These are phyloP conservation scores for Pocota personata DNA, from an alignment of 2,888 invertebrate genomes.

Conservation along the genomic window DNA sequence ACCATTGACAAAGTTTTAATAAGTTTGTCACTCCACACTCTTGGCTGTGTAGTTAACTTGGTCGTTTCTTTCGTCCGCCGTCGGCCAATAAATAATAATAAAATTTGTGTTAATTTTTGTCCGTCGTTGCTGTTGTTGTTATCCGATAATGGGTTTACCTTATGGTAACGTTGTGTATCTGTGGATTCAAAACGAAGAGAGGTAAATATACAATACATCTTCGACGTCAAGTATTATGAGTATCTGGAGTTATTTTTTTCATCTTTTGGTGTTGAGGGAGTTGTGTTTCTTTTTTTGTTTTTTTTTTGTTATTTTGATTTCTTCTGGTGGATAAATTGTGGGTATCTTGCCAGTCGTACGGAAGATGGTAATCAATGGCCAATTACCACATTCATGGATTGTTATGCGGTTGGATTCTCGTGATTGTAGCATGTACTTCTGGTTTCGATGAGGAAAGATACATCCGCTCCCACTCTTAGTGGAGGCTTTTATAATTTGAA, in stretches of 20 bases:
- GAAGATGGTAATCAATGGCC: slow-evolving; percentile 74
- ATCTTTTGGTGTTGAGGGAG: slow-evolving; percentile 24
- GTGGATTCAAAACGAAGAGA: slow-evolving; percentile 12
- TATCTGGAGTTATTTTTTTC: slow-evolving; percentile 38
- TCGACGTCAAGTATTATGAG: slow-evolving; percentile 32
- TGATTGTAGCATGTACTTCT: slow-evolving; percentile 64
- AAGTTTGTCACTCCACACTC: slow-evolving; percentile 65
- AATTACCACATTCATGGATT: slow-evolving; percentile 73
- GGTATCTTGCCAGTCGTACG: slow-evolving; percentile 59
- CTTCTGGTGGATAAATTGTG: slow-evolving; percentile 53
- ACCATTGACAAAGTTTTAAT: slow-evolving; percentile 73
- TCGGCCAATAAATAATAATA: slow-evolving; percentile 81
- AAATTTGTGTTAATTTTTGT: slow-evolving; percentile 81
- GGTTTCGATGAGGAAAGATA: slow-evolving; percentile 49
- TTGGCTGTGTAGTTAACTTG: not conserved
- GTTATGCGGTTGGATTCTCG: slow-evolving; percentile 65
- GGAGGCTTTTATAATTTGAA: slow-evolving; percentile 47
- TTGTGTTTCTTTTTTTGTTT: slow-evolving; percentile 1
- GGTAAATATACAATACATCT: slow-evolving; percentile 16
- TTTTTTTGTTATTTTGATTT: slow-evolving; percentile 3
- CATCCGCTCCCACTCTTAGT: slow-evolving; percentile 51
- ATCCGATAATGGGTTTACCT: slow-evolving; percentile 70
- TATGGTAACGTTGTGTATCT: slow-evolving; percentile 25
- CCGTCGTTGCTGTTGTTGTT: slow-evolving; percentile 49
- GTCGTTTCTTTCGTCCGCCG: slow-evolving; percentile 63